A percentile compares a stretch with the other conserved stretches of the same genome.
Conservation (phyloP, 2,113 vertebrate genomes). For the Datnioides undecimradiatus region DNA sequence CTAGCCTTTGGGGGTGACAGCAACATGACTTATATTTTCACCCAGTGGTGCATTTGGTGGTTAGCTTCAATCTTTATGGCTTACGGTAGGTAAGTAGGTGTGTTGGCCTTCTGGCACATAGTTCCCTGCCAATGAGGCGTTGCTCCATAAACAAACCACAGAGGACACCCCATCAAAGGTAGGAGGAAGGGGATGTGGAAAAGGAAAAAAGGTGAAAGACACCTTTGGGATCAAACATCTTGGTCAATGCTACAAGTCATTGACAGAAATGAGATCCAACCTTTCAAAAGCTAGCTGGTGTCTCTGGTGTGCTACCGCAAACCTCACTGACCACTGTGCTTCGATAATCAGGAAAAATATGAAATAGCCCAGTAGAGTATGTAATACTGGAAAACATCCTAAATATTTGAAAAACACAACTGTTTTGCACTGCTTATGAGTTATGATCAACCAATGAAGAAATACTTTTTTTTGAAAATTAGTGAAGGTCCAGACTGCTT, state of each 20-base stretch:
- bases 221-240: conserved; percentile 59
- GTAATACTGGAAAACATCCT: neutral
- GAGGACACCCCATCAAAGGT: conserved; percentile 42
- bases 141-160: conserved; percentile 61
- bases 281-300: conserved; percentile 15
- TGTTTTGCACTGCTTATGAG: conserved; percentile 11
- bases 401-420: conserved; percentile 16
- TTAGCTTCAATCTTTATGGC: conserved; percentile 42
- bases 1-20: conserved; percentile 17
- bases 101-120: conserved; percentile 37
- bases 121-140: conserved; percentile 52
- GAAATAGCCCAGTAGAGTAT: neutral
- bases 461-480: conserved; percentile 13
- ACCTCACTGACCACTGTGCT: conserved; percentile 16
- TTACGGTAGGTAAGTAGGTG: conserved; percentile 44
- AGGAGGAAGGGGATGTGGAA: conserved; percentile 47
- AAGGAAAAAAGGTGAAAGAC: conserved; percentile 41
- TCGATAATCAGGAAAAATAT: conserved; percentile 13
- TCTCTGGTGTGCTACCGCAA: neutral
- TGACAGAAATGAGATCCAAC: conserved; percentile 32
- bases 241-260: conserved; percentile 43
- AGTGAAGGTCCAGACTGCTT: conserved; percentile 7
- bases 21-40: conserved; percentile 23
- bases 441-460: conserved; percentile 16
- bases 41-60: conserved; percentile 25